Evolutionary conservation across 2,888 invertebrate genomes (phyloP), one percentile per base, ranked within the genome.

Genomic region (Noctua pronuba): DNA sequence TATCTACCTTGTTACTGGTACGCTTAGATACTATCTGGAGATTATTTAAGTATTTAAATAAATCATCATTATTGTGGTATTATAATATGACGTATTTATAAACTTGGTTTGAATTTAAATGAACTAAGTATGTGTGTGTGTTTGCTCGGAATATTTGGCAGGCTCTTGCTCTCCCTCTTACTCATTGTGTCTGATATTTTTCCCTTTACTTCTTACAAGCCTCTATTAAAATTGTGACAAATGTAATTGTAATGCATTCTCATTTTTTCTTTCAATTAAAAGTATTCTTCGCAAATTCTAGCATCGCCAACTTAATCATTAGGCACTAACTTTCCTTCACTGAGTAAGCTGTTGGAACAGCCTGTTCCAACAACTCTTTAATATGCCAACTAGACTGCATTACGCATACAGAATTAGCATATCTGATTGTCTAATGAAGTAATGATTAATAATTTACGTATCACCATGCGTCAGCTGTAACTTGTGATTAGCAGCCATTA

Each of bases 401-500:
- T 72, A 84, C 72, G 74, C 69, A 82, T 55, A 70, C 65, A 69
- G 7, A 38, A 79, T 84, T 84, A 84, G 70, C 84, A 86, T 86
- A 75, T 84, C 70, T 86, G 81, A 85, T 86, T 87, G 85, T 85
- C 60, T 82, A 88, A 89, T 89, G 86, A 89, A 87, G 88, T 84
- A 89, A 87, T 87, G 83, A 89, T 88, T 77, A 84, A 87, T 81
- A 85, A 87, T 91, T 87, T 80, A 80, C 85, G 77, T 87, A 85
- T 80, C 75, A 67, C 41, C 72, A 90, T 86, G 89, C 91, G 88
- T 90, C 85, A 80, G 80, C 85, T 81, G 77, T 86, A 85, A 85
- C 86, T 73, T 83, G 86, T 86, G 86, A 90, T 92, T 92, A 90
- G 82, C 76, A 74, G 84, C 69, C 85, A 86, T 88, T 88, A 85